Percentiles rank a stretch among this genome's conserved stretches.
Evolutionary conservation across 2,888 invertebrate species (phyloP).

Genomic region (Ochlodes sylvanus): DNA sequence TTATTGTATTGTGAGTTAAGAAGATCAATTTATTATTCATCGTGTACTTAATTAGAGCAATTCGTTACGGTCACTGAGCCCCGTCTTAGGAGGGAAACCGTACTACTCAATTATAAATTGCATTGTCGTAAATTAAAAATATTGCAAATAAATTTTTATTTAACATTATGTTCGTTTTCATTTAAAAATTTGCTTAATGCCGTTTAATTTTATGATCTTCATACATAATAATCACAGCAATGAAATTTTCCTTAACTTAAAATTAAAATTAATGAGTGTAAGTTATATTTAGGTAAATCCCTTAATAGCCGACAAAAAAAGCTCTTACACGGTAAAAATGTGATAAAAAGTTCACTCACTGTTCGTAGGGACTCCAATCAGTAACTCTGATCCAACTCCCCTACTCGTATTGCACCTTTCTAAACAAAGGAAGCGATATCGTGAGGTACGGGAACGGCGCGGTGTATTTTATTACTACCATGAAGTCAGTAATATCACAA

Average conservation of each 20-base stretch:
- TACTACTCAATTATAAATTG: not conserved
- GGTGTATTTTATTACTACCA: no score
- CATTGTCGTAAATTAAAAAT: not conserved
- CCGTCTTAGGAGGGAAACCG: slow-evolving; percentile 10
- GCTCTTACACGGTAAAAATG: no score
- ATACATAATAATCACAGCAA: not conserved
- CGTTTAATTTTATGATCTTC: not conserved
- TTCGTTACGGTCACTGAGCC: slow-evolving; percentile 8
- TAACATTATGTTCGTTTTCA: not conserved
- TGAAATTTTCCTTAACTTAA: not conserved
- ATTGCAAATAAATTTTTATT: not conserved
- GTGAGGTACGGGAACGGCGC: no score
- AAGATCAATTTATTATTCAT: slow-evolving; percentile 6
- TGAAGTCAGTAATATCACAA: not conserved
- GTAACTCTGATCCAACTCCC: no score
- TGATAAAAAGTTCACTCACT: no score
- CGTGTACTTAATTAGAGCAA: slow-evolving; percentile 3
- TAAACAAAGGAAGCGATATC: no score
- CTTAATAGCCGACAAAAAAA: no score
- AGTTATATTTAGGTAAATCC: no score
- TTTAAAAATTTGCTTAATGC: not conserved
- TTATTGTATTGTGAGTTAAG: not conserved
- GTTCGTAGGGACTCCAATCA: no score
- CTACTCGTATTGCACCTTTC: no score
- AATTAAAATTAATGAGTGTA: not conserved